These are phyloP conservation scores for Tragelaphus imberbis DNA, from an alignment of 2,113 vertebrate genomes.

Conservation along the genomic window DNA sequence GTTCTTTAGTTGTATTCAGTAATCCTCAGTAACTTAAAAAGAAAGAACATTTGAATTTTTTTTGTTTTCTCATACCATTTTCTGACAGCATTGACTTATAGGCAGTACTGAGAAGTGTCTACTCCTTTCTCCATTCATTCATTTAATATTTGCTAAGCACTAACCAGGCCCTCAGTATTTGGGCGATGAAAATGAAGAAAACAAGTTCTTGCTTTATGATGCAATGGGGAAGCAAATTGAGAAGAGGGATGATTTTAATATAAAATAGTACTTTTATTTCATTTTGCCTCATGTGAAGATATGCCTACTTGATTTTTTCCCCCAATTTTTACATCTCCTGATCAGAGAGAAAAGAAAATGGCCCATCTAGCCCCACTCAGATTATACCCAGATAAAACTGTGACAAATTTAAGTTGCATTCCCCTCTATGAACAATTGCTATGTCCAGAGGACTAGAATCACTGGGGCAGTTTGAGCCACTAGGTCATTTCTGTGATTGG, in stretches of 20 bases:
- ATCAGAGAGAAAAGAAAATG: neutral
- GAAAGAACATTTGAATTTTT: neutral
- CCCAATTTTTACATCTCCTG: neutral
- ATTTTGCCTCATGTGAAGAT: neutral
- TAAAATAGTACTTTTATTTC: neutral
- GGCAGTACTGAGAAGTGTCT: neutral
- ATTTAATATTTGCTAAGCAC: neutral
- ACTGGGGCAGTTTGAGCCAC: neutral
- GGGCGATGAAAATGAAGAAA: neutral
- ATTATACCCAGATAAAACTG: neutral
- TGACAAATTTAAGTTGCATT: neutral
- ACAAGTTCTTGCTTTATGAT: neutral
- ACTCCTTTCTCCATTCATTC: neutral
- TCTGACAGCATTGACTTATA: neutral
- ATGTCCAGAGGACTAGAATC: neutral
- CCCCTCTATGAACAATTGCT: neutral
- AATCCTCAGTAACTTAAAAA: neutral
- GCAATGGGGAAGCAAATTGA: neutral
- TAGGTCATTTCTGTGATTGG: neutral
- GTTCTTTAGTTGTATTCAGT: conserved; percentile 2
- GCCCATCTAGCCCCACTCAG: neutral
- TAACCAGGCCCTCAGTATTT: neutral
- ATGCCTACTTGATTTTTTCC: neutral
- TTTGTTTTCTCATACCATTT: neutral
- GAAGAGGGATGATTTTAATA: neutral